A percentile compares a stretch with the other conserved stretches of the same genome.
These are phyloP conservation scores for Blera fallax DNA, from an alignment of 2,888 invertebrate species.

Conservation along the genomic window DNA sequence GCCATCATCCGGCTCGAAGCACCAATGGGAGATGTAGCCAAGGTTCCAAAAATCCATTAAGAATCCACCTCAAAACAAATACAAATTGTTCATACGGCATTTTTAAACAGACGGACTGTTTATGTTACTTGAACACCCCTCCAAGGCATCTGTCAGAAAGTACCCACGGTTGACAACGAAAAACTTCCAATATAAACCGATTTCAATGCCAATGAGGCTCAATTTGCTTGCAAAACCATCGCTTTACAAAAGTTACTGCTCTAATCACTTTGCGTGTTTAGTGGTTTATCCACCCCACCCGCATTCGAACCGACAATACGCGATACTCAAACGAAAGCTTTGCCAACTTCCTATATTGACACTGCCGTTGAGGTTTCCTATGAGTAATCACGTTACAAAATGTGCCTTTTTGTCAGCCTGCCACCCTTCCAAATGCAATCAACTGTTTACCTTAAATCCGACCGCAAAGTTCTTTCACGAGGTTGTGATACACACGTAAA, in stretches of 20 bases:
- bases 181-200: no score
- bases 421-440: conserved; percentile 47
- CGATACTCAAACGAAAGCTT: conserved; percentile 34
- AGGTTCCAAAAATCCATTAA: no score
- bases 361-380: conserved; percentile 52
- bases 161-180: no score
- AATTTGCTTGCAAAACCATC: not conserved
- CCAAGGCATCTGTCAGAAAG: no score
- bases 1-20: not conserved
- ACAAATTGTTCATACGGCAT: no score
- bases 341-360: conserved; percentile 33
- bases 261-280: conserved; percentile 37
- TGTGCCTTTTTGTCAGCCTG: not conserved
- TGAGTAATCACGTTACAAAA: conserved; percentile 58
- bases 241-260: not conserved
- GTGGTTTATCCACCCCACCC: no score
- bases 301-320: not conserved
- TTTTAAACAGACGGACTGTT: no score
- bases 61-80: no score
- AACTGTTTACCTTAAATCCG: conserved; percentile 66
- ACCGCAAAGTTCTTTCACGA: conserved; percentile 60
- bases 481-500: not conserved
- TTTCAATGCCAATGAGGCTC: no score
- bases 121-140: no score
- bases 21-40: not conserved